phyloP scores from a whole-genome alignment of 2,797 vertebrate genomes.

The Lemur catta region DNA sequence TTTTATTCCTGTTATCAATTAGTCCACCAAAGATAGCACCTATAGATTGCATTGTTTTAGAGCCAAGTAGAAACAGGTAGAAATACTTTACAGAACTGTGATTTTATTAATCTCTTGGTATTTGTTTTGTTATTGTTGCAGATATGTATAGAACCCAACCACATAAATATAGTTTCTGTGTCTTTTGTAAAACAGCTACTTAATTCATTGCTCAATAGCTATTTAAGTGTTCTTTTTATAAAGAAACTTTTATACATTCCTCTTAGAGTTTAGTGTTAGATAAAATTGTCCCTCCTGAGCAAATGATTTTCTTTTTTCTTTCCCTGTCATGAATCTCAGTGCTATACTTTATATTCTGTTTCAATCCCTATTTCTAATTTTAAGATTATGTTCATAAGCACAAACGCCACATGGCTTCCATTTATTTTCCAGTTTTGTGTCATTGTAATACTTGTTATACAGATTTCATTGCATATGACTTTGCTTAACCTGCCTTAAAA shows the following conservation, averaged over 20 bases:
- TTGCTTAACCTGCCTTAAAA: not conserved
- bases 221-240: not conserved
- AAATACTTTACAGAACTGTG: not conserved
- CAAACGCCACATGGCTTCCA: not conserved
- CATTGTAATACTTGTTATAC: not conserved
- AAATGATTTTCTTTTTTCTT: not conserved
- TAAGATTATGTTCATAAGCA: not conserved
- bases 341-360: not conserved
- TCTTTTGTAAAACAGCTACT: not conserved
- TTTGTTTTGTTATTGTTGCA: not conserved
- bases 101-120: not conserved
- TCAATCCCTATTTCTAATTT: not conserved
- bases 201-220: not conserved
- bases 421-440: slow-evolving; percentile 7
- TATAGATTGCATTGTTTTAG: not conserved
- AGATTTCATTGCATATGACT: not conserved
- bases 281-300: not conserved
- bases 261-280: not conserved
- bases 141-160: not conserved
- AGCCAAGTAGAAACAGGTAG: not conserved
- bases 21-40: not conserved
- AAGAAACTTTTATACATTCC: not conserved
- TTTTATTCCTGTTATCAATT: not conserved
- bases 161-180: not conserved
- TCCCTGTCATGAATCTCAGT: not conserved